These are phyloP conservation scores for Alentia gelatinosa DNA, from an alignment of 2,888 invertebrate species.

Conservation along the genomic window DNA sequence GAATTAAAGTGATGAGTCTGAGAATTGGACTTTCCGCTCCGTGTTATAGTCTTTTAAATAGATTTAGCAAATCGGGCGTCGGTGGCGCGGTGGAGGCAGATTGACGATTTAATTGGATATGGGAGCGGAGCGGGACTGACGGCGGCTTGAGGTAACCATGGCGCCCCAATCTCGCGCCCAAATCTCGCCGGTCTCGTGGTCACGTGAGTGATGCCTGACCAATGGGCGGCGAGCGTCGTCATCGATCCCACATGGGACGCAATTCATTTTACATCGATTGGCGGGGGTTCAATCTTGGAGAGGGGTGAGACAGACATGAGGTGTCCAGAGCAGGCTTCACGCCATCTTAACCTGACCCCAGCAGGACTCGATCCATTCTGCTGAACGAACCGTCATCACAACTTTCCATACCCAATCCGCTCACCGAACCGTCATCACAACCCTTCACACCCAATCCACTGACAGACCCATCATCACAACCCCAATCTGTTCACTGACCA, in stretches of 20 bases:
- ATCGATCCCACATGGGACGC: conserved; percentile 20
- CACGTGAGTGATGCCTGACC: conserved; percentile 39
- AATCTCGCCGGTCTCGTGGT: neutral
- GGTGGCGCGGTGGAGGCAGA: neutral
- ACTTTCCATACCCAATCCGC: no score
- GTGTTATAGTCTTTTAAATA: conserved; percentile 33
- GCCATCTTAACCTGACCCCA: no score
- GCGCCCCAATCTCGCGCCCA: neutral
- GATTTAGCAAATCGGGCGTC: conserved; percentile 6
- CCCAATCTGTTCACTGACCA: no score
- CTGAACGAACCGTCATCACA: no score
- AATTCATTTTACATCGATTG: conserved; percentile 32
- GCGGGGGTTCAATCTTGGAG: neutral
- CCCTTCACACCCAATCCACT: no score
- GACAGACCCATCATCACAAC: no score
- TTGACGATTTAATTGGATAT: neutral
- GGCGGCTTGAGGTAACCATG: neutral
- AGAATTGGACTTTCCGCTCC: neutral
- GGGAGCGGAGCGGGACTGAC: neutral
- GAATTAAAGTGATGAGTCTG: conserved; percentile 6
- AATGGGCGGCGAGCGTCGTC: neutral
- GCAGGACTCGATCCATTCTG: no score
- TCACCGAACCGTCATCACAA: no score
- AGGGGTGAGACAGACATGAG: neutral
- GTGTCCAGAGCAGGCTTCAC: no score